Evolutionary conservation across 2,113 vertebrate species (phyloP).

Genomic region (Clarias batrachus): DNA sequence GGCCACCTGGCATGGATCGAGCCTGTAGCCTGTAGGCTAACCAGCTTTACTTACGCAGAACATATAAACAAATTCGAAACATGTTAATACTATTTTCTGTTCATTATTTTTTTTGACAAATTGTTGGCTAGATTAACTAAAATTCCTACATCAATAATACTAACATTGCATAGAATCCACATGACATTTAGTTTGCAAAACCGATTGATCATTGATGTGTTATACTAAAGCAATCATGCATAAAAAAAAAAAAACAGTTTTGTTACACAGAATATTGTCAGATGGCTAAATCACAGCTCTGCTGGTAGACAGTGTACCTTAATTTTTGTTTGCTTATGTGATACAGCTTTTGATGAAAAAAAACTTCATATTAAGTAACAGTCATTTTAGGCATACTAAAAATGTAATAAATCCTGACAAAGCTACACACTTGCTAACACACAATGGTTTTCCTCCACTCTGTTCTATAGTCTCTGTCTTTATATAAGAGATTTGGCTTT

Average conservation of each 20-base stretch:
- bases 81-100: background rate
- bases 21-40: background rate
- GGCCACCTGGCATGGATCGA: background rate
- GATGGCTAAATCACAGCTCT: too few relatives aligned
- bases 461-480: too few relatives aligned
- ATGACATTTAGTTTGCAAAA: background rate
- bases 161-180: background rate
- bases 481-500: too few relatives aligned
- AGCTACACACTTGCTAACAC: background rate
- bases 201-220: background rate
- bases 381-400: background rate
- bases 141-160: background rate
- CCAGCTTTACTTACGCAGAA: background rate
- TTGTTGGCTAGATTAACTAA: background rate
- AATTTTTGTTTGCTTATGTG: too few relatives aligned
- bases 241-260: background rate
- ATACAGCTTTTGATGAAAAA: too few relatives aligned
- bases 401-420: too few relatives aligned
- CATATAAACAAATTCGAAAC: background rate
- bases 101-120: background rate
- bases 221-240: background rate
- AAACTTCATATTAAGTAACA: background rate
- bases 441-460: background rate
- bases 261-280: background rate
- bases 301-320: too few relatives aligned